Percentiles rank a stretch among this genome's conserved stretches.
Conservation (phyloP, 2,113 vertebrate species). For the Rhinoptilus africanus region DNA sequence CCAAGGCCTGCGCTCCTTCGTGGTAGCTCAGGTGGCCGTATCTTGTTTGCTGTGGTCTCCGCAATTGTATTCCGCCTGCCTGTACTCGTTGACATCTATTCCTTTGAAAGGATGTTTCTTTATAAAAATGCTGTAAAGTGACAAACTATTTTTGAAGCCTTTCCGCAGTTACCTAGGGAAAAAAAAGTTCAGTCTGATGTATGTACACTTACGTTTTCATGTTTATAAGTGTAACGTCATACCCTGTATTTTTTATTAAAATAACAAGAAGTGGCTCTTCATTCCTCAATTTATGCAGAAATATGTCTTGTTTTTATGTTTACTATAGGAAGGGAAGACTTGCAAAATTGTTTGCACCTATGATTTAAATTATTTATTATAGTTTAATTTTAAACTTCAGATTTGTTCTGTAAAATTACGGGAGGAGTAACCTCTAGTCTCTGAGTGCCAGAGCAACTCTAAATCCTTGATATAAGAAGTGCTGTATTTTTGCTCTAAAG, state of each 20-base stretch:
- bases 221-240: background rate
- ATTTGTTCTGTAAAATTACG: background rate
- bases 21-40: background rate
- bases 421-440: background rate
- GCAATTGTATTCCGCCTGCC: background rate
- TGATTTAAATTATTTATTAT: conserved; percentile 5
- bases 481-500: background rate
- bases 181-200: background rate
- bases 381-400: background rate
- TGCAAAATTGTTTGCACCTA: background rate
- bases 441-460: background rate
- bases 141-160: conserved; percentile 17
- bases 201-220: background rate
- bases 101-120: background rate
- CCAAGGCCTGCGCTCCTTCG: background rate
- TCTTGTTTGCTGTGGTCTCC: background rate
- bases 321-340: background rate
- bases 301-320: background rate
- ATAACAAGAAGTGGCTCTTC: background rate
- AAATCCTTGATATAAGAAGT: background rate
- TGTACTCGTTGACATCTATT: background rate
- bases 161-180: background rate
- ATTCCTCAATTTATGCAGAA: background rate
- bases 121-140: background rate
- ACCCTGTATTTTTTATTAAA: conserved; percentile 47